Evolutionary conservation across 2,888 invertebrate species (phyloP).

Genomic region (Mycogona germanica): DNA sequence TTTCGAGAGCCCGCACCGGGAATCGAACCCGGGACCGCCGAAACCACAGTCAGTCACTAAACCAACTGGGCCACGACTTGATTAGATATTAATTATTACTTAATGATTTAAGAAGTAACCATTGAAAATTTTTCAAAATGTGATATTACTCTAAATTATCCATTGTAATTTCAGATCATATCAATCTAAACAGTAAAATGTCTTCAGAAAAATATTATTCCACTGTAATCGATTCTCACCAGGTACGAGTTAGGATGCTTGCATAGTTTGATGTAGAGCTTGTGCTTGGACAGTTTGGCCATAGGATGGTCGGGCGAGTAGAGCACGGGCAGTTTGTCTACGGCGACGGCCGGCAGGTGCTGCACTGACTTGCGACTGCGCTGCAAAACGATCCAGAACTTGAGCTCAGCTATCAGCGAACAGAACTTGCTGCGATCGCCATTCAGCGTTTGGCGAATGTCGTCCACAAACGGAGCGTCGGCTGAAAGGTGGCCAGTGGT

Average conservation of each 20-base stretch:
- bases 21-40: no score
- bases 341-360: constrained; percentile 78
- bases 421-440: constrained; percentile 55
- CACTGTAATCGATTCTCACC: constrained; percentile 41
- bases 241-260: constrained; percentile 70
- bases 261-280: constrained; percentile 32
- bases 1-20: no score
- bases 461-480: constrained; percentile 51
- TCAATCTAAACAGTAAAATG: not conserved
- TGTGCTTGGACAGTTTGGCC: constrained; percentile 28
- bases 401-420: constrained; percentile 52
- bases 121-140: no score
- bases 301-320: constrained; percentile 45
- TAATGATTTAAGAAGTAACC: no score
- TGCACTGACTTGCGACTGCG: constrained; percentile 91
- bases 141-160: not conserved
- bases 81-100: no score
- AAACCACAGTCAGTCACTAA: no score
- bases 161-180: not conserved
- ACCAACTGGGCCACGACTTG: no score
- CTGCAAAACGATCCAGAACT: constrained; percentile 80
- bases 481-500: constrained; percentile 16
- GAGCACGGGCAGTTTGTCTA: constrained; percentile 70
- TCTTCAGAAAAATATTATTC: not conserved
- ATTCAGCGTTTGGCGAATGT: constrained; percentile 67